Base-by-base conservation (phyloP, 2,113 vertebrate genomes). In the Pelodiscus sinensis region DNA sequence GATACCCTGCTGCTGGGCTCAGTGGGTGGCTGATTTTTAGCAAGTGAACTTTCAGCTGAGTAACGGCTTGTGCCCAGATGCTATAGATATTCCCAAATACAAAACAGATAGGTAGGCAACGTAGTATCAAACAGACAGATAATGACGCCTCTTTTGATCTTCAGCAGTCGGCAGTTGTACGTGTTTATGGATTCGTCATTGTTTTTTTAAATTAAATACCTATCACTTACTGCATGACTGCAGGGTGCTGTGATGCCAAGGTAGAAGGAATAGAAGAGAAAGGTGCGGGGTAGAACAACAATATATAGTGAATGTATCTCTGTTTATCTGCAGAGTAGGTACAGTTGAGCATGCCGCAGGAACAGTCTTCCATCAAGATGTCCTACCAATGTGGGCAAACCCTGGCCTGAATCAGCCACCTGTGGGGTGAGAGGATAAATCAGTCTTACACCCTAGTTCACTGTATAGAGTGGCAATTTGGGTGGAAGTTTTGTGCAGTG, bases 211-310 rank as follows among this genome's bases (percentile, higher is more conserved):
- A 79, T 3, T 18, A 71, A 80, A 38, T 54, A 54, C 87, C 29
- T 80, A 55, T 51, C 1, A 0, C 75, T 92, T 57, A 51, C 12
- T 79, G 24, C 31, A 9, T 60, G 0, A 0, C 68, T 79, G 91
- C 19, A 3, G 1, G 11, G 50, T 75, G 56, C 51, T 60, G 35
- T 56, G 19, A 54, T 82, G 7, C 55, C 51, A 3, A 60, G 29
- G 24, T 73, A 77, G 58, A 55, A 2, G 5, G 57, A 87, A 51
- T 0, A 5, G 9, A 44, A 1, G 15, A 68, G 38, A 0, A 77
- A 44, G 24, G 22, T 68, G 38, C 22, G 14, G 19, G 0, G 52
- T 25, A 58, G 52, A 79, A 52, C 52, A 21, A 8, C n/a, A 44
- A 35, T 44, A n/a, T 24, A 38, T 4, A 25, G 14, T 58, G 55